Conservation (phyloP, 2,113 vertebrate species). For the Megaleporinus macrocephalus region DNA sequence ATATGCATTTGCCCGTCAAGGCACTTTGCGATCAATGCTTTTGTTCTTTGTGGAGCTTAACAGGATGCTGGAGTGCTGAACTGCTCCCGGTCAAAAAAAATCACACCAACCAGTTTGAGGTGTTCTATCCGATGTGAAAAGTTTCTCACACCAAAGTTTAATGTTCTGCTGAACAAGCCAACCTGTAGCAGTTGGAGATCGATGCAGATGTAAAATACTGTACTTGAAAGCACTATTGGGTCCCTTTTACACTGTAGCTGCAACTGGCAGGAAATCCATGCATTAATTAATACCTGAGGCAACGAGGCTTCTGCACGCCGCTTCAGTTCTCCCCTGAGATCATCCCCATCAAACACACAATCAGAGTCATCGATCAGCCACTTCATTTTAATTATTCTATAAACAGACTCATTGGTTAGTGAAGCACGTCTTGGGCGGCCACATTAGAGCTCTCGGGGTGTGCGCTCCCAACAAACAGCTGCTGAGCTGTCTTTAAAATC, state of each 20-base stretch:
- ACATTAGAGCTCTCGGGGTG: neutral
- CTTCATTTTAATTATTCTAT: slow-evolving; percentile 59
- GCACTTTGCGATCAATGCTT: neutral
- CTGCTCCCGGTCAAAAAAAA: neutral
- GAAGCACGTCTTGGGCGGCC: slow-evolving; percentile 17
- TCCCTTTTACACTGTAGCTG: slow-evolving; percentile 30
- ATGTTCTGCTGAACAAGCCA: slow-evolving; percentile 40
- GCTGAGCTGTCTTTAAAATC: slow-evolving; percentile 14
- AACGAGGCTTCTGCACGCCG: slow-evolving; percentile 32
- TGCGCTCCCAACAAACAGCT: slow-evolving; percentile 3
- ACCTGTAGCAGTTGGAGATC: slow-evolving; percentile 38
- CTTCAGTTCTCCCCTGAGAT: slow-evolving; percentile 36
- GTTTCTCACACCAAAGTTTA: slow-evolving; percentile 45
- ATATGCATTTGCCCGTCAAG: neutral
- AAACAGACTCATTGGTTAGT: slow-evolving; percentile 53
- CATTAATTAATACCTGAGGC: slow-evolving; percentile 60
- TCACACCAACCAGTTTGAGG: neutral
- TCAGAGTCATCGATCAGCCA: slow-evolving; percentile 53
- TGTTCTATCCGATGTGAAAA: slow-evolving; percentile 36
- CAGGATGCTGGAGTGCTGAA: slow-evolving; percentile 16
- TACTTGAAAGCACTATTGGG: slow-evolving; percentile 54
- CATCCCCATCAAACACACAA: slow-evolving; percentile 51
- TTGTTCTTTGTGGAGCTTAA: neutral
- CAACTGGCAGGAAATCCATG: slow-evolving; percentile 58
- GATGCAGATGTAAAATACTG: slow-evolving; percentile 57